A percentile compares a stretch with the other conserved stretches of the same genome.
These are phyloP conservation scores for Spodoptera picta DNA, from an alignment of 2,888 invertebrate species.

Conservation along the genomic window DNA sequence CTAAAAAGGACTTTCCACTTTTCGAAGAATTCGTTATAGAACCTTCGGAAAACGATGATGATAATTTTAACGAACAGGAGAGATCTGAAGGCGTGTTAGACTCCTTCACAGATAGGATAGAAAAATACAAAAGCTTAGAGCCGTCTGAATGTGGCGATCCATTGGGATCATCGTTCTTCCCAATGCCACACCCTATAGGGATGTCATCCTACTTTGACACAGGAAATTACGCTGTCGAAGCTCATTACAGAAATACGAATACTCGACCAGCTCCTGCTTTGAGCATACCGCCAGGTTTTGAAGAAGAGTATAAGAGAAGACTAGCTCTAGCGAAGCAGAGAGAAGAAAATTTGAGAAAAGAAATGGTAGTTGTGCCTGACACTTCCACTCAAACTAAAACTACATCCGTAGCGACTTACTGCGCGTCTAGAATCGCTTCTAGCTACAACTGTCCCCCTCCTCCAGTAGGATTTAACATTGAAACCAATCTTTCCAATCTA, in stretches of 20 bases:
- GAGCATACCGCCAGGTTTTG: constrained; percentile 79
- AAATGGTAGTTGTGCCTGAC: constrained; percentile 60
- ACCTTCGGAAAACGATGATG: constrained; percentile 80
- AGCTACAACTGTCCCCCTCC: constrained; percentile 13
- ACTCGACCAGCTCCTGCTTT: constrained; percentile 60
- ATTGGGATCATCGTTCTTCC: constrained; percentile 43
- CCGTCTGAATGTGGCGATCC: constrained; percentile 51
- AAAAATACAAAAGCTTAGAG: constrained; percentile 76
- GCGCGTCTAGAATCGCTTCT: constrained; percentile 23
- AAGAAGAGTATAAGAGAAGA: constrained; percentile 70
- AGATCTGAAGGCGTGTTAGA: constrained; percentile 67
- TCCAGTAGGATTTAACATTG: constrained; percentile 50
- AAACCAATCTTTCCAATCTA: constrained; percentile 43
- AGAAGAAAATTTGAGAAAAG: constrained; percentile 29
- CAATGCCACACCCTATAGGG: constrained; percentile 67
- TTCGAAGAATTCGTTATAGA: constrained; percentile 81
- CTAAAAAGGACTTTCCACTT: constrained; percentile 80
- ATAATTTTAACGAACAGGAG: constrained; percentile 67
- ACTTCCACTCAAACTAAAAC: constrained; percentile 68
- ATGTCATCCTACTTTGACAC: constrained; percentile 85
- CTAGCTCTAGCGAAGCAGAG: constrained; percentile 42
- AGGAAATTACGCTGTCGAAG: constrained; percentile 83
- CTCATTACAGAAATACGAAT: constrained; percentile 76
- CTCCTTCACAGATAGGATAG: constrained; percentile 80
- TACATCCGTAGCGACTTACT: constrained; percentile 56